Evolutionary conservation across 2,888 invertebrate species (phyloP).

Genomic region (Iselma pallidipennis): DNA sequence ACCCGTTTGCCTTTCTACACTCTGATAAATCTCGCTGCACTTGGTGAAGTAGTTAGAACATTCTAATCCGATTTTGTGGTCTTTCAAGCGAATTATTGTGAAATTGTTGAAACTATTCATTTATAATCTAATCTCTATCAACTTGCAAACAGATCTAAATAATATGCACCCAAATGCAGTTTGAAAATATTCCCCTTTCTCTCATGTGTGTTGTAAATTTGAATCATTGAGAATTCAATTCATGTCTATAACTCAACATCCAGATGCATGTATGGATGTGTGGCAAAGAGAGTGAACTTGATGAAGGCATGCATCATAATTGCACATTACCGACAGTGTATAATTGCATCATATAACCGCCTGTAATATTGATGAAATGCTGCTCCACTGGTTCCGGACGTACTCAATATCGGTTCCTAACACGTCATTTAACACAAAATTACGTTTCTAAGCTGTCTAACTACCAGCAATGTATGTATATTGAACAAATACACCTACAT

Average conservation of each 20-base stretch:
- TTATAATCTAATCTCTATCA: conserved; percentile 1
- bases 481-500: not conserved
- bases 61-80: conserved; percentile 3
- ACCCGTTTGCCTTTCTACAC: conserved; percentile 3
- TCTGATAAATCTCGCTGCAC: not conserved
- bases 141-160: not conserved
- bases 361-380: conserved; percentile 11
- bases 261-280: not conserved
- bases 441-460: not conserved
- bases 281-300: not conserved
- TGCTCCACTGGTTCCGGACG: conserved; percentile 6
- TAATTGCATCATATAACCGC: conserved; percentile 16
- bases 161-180: not conserved
- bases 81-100: conserved; percentile 3
- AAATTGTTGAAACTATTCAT: conserved; percentile 2
- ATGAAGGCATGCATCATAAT: conserved; percentile 14
- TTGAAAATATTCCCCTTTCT: not conserved
- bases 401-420: conserved; percentile 7
- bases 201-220: not conserved
- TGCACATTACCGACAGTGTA: conserved; percentile 13
- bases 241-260: not conserved
- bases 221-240: not conserved
- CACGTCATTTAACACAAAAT: not conserved
- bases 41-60: conserved; percentile 1
- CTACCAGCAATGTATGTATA: not conserved